A percentile compares a stretch with the other conserved stretches of the same genome.
These are phyloP conservation scores for Microtus ochrogaster DNA, from an alignment of 2,113 vertebrate species.

Conservation along the genomic window DNA sequence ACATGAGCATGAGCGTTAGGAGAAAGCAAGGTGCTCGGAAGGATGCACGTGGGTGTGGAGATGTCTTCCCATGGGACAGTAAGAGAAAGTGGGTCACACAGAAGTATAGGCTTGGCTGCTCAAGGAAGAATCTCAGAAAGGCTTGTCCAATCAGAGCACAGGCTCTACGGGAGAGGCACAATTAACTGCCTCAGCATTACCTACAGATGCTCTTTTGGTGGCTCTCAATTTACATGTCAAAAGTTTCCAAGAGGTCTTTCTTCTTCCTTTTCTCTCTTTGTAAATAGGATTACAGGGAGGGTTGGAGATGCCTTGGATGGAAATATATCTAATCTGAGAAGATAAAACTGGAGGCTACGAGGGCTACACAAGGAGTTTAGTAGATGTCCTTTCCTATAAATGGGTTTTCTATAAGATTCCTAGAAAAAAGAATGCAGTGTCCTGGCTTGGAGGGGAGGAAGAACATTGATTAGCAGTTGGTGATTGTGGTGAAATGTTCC, in stretches of 20 bases:
- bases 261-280: neutral
- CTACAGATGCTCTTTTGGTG: neutral
- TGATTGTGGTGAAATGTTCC: neutral
- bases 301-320: neutral
- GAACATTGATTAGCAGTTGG: neutral
- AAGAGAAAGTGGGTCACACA: neutral
- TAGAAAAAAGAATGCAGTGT: neutral
- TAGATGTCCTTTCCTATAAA: neutral
- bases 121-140: neutral
- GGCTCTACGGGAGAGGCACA: neutral
- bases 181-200: neutral
- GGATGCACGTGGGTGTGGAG: neutral
- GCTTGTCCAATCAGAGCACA: neutral
- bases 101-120: neutral
- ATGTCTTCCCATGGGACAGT: neutral
- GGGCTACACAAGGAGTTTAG: neutral
- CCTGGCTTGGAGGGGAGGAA: neutral
- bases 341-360: neutral
- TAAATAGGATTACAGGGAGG: neutral
- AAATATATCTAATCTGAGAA: neutral
- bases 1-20: neutral
- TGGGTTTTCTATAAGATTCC: neutral
- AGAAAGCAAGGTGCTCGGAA: neutral
- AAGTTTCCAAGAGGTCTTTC: neutral
- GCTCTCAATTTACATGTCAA: neutral